Evolutionary conservation across 2,888 invertebrate species (phyloP), one percentile per base, ranked within the genome.

Genomic region (Drosophila phalerata): DNA sequence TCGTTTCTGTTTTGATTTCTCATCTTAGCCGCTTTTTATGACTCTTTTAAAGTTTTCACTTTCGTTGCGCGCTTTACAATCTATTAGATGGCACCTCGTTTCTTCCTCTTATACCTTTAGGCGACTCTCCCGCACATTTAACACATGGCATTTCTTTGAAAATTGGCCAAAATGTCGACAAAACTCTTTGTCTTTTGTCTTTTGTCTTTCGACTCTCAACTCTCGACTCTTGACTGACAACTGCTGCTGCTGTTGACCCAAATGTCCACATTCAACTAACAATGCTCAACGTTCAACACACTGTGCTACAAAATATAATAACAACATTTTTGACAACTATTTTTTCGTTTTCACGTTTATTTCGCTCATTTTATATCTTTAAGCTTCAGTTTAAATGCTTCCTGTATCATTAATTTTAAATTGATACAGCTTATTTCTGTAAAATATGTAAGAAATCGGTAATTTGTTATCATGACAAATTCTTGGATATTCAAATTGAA

Each of bases 201-300:
- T 49, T 56, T 22, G 25, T 49, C 49, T 63, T 17, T 28, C 4
- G 42, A 15, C 42, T 69, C 45, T 64, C 42, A 45, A 58, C 47
- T 72, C 47, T 62, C 34, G 69, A 63, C 78, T 73, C 64, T 56
- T 69, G 53, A 60, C 68, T 76, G 30, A 32, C 30, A 13, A 17
- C 17, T 40, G 40, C 40, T 42, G 40, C 19, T 53, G 64, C 56
- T 72, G 69, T 53, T 81, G 84, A 81, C 81, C 81, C 69, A 81
- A 75, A 81, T 81, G 81, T 61, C 61, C 65, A 77, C 77, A 73
- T 56, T 73, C 58, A 53, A 57, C 63, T 22, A 65, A 47, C 64
- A 75, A 66, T 52, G 63, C 49, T 61, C 40, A 69, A 58, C 63
- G 53, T 69, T 62, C 38, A 64, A 37, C 51, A 56, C 68, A 76